Evolutionary conservation across 1,140 invertebrate species (phyloP), one percentile per base, ranked within the genome.

Genomic region (Odontomachus brunneus): DNA sequence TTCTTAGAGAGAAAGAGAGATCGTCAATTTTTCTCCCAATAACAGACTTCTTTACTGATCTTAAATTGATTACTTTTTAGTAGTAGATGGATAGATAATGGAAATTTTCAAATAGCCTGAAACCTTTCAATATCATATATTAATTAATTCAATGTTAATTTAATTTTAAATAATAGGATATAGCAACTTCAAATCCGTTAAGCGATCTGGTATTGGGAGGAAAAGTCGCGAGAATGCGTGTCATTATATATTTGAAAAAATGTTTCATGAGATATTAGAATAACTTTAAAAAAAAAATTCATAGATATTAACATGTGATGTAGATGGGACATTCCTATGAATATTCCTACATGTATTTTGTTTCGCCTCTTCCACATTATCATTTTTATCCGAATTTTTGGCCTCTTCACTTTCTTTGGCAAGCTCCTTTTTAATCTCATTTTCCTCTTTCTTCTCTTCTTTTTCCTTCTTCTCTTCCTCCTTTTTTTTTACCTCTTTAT

Each of bases 301-400:
- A 57, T 57, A 11, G 55, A 57, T 57, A 57, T 57, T 57, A 57
- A 57, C 24, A 57, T n/a, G 3, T 57, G n/a, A n/a, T n/a, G n/a
- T n/a, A n/a, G n/a, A n/a, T n/a, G n/a, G n/a, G n/a, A n/a, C n/a
- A n/a, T n/a, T n/a, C n/a, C n/a, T n/a, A n/a, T 33, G 29, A 33
- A 3, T 33, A 33, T 33, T 11, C 55, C 19, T 55, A 17, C 7
- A 24, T n/a, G n/a, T 57, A 4, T 57, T 57, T 57, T 57, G 24
- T 24, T n/a, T 57, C 55, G 24, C 15, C n/a, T 19, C n/a, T 57
- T 57, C 15, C 0, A 11, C 11, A 19, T 57, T 57, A 57, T 57
- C 17, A 5, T 44, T 11, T 11, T 11, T 11, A 7, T 44, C 9
- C 38, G 9, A 44, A 4, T 9, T 11, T 33, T 33, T 5, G 29